phyloP scores from a whole-genome alignment of 2,888 invertebrate genomes.

The Aplocera efformata region DNA sequence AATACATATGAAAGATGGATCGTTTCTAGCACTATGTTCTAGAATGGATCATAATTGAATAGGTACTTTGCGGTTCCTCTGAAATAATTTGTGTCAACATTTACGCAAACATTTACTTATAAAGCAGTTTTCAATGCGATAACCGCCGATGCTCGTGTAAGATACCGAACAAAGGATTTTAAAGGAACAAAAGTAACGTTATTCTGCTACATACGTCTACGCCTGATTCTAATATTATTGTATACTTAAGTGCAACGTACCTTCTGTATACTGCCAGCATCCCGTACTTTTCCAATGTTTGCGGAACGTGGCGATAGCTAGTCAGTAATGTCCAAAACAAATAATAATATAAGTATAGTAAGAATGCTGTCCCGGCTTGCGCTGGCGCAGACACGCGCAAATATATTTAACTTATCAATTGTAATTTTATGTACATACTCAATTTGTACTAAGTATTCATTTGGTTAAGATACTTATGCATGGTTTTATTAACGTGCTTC shows the following conservation, averaged over 20 bases:
- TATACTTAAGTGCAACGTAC: background rate
- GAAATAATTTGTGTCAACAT: background rate
- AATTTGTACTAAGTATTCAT: no score
- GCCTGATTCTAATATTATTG: slow-evolving; percentile 1
- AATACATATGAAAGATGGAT: no score
- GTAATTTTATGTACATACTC: background rate
- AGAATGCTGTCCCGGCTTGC: slow-evolving; percentile 47
- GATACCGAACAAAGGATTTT: slow-evolving; percentile 16
- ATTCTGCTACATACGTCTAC: slow-evolving; percentile 18
- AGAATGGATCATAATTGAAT: no score
- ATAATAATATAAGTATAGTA: slow-evolving; percentile 56
- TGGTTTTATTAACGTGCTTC: no score
- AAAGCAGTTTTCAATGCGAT: slow-evolving; percentile 2
- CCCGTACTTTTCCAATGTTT: slow-evolving; percentile 75
- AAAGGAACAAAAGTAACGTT: slow-evolving; percentile 14
- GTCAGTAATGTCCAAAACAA: slow-evolving; percentile 56
- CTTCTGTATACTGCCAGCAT: slow-evolving; percentile 20
- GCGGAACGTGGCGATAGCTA: slow-evolving; percentile 48
- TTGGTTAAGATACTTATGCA: no score
- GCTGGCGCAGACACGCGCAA: slow-evolving; percentile 39
- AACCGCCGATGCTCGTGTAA: slow-evolving; percentile 12
- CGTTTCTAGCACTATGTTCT: no score
- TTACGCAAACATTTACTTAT: slow-evolving; percentile 1
- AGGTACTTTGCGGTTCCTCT: no score
- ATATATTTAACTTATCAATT: slow-evolving; percentile 9